These are phyloP conservation scores for Serinus canaria DNA, from an alignment of 2,113 vertebrate species.

Conservation along the genomic window DNA sequence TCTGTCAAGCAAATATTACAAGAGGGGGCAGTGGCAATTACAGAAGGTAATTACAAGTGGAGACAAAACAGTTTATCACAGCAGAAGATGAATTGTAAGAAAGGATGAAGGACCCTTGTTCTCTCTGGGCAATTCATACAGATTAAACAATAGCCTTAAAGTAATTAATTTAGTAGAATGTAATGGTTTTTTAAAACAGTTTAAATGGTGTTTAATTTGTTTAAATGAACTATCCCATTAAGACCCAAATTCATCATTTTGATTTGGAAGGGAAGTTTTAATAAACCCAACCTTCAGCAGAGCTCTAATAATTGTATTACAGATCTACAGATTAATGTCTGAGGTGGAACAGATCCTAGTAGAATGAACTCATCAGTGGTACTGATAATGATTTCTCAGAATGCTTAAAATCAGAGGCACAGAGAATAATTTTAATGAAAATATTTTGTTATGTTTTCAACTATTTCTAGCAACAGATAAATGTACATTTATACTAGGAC, in stretches of 20 bases:
- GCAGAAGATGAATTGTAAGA: conserved; percentile 12
- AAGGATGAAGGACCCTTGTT: not conserved
- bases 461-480: not conserved
- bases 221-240: conserved; percentile 40
- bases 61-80: conserved; percentile 40
- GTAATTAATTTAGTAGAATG: conserved; percentile 34
- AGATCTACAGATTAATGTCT: not conserved
- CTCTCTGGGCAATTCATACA: conserved; percentile 9
- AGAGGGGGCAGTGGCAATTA: conserved; percentile 30
- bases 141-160: conserved; percentile 55
- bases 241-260: conserved; percentile 11
- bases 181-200: not conserved
- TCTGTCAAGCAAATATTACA: conserved; percentile 17
- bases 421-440: not conserved
- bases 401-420: not conserved
- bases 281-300: not conserved
- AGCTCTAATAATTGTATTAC: not conserved
- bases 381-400: not conserved
- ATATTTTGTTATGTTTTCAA: not conserved
- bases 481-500: not conserved
- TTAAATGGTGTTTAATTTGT: conserved; percentile 45
- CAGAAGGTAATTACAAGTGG: conserved; percentile 50
- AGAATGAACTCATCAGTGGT: not conserved
- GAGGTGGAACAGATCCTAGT: not conserved
- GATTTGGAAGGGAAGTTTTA: conserved; percentile 22